These are phyloP conservation scores for Microcebus jonahi DNA, from an alignment of 2,113 vertebrate species.

Conservation along the genomic window DNA sequence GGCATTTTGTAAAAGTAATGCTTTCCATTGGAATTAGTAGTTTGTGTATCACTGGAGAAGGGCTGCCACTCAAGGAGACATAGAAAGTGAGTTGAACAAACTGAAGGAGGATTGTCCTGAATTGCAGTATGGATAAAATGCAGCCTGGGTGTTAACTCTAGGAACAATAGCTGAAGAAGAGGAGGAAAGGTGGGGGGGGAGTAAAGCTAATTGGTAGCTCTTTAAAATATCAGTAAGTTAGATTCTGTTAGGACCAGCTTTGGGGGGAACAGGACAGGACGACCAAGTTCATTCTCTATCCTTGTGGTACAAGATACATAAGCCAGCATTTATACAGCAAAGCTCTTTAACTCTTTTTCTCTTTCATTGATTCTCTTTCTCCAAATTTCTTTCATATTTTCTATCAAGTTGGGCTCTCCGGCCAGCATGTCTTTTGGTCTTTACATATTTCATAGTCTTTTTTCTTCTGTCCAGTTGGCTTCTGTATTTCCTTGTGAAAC, in stretches of 20 bases:
- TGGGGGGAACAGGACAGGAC: background rate
- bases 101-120: background rate
- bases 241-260: background rate
- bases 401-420: background rate
- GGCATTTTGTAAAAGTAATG: slow-evolving; percentile 67
- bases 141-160: background rate
- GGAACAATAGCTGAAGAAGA: background rate
- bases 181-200: background rate
- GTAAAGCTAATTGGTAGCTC: background rate
- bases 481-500: background rate
- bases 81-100: background rate
- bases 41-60: background rate
- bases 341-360: background rate
- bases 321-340: background rate
- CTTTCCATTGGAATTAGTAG: slow-evolving; percentile 67
- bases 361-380: background rate
- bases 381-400: background rate
- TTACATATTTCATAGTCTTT: background rate
- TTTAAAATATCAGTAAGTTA: background rate
- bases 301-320: background rate
- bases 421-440: background rate
- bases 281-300: background rate
- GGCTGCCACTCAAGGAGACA: background rate
- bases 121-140: background rate
- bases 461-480: background rate